Conservation (phyloP, 2,888 invertebrate species). For the Troides oblongomaculatus region DNA sequence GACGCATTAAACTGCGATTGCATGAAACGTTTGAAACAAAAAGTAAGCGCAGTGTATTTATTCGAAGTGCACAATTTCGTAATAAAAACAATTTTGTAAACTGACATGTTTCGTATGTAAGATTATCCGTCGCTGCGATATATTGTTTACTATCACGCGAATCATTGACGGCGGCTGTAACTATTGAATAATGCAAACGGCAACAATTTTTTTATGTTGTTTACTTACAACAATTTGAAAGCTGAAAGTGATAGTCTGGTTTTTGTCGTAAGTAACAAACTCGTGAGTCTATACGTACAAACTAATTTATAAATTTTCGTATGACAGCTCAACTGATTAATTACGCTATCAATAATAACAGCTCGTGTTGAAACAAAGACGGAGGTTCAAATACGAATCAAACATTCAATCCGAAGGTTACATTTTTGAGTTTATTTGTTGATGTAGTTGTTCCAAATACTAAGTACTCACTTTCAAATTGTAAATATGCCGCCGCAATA, state of each 20-base stretch:
- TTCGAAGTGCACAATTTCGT: not conserved
- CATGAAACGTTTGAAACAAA: not conserved
- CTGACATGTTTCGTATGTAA: constrained; percentile 1
- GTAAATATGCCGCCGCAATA: too few species aligned
- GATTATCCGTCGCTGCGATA: constrained; percentile 1
- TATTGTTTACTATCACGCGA: constrained; percentile 19
- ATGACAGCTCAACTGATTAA: too few species aligned
- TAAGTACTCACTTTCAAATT: too few species aligned
- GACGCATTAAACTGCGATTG: not conserved
- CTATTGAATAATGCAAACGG: not conserved
- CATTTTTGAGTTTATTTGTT: too few species aligned
- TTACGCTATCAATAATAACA: too few species aligned
- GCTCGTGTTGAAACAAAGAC: too few species aligned
- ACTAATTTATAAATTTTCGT: too few species aligned
- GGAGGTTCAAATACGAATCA: too few species aligned
- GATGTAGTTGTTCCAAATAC: too few species aligned
- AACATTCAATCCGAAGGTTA: too few species aligned
- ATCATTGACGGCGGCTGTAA: not conserved
- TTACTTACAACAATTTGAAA: not conserved
- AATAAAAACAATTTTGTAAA: not conserved
- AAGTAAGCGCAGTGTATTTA: not conserved
- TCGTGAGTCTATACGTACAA: too few species aligned
- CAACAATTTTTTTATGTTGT: not conserved
- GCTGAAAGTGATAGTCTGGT: not conserved
- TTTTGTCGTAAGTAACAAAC: not conserved